These are phyloP conservation scores for Drosophila borborema DNA, from an alignment of 2,888 invertebrate species.

Conservation along the genomic window DNA sequence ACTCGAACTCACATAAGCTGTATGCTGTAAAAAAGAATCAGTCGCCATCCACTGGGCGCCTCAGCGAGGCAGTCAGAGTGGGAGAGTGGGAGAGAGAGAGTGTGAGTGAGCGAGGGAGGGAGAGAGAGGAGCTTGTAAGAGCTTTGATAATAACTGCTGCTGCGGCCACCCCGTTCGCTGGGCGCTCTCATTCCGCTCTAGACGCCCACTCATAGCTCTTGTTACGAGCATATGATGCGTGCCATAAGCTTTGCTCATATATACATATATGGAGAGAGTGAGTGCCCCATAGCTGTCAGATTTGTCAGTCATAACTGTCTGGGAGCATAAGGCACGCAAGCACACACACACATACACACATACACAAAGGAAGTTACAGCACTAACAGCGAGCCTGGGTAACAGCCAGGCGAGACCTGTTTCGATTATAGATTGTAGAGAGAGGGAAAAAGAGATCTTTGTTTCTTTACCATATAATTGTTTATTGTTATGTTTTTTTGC, in stretches of 20 bases:
- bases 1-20: not conserved
- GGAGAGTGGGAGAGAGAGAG: not conserved
- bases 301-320: constrained; percentile 57
- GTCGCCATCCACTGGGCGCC: constrained; percentile 16
- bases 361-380: constrained; percentile 52
- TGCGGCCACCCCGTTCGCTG: constrained; percentile 17
- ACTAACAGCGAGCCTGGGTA: not conserved
- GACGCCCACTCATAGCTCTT: constrained; percentile 4
- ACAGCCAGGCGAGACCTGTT: not conserved
- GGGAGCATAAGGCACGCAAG: constrained; percentile 37
- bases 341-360: not conserved
- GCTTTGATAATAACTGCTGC: constrained; percentile 69
- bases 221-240: constrained; percentile 59
- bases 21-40: constrained; percentile 61
- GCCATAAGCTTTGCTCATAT: constrained; percentile 41
- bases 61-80: constrained; percentile 4
- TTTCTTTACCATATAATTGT: no score
- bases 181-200: constrained; percentile 1
- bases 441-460: no score
- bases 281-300: constrained; percentile 48
- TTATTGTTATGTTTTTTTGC: no score
- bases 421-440: not conserved
- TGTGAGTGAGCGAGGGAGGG: constrained; percentile 16
- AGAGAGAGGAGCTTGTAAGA: constrained; percentile 51
- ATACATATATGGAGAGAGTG: not conserved